Percentiles rank a stretch among this genome's conserved stretches.
Evolutionary conservation across 2,797 vertebrate species (phyloP).

Genomic region (Picus viridis): DNA sequence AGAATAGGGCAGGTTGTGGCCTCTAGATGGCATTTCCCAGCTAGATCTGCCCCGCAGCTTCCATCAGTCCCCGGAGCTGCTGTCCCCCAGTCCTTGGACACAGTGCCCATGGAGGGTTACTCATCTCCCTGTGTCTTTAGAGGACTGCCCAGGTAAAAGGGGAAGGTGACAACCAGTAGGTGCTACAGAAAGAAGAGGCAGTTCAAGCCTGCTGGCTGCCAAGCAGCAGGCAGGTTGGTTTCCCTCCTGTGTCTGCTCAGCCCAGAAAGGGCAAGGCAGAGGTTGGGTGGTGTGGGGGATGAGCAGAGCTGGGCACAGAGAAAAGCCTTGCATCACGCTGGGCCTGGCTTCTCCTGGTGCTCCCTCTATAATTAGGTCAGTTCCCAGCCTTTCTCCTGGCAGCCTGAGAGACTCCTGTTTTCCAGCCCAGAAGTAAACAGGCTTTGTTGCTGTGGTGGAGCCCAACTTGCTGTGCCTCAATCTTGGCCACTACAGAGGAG

Average conservation of each 20-base stretch:
- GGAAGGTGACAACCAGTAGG: background rate
- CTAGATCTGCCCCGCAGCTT: background rate
- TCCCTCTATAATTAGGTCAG: slow-evolving; percentile 8
- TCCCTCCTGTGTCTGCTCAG: background rate
- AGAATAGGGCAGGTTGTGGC: background rate
- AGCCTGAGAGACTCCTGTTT: background rate
- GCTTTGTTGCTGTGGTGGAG: background rate
- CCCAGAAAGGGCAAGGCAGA: background rate
- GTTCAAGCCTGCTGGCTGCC: background rate
- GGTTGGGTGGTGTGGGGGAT: background rate
- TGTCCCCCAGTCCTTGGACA: background rate
- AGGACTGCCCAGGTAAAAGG: background rate
- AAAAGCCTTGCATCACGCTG: background rate
- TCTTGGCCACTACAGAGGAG: background rate
- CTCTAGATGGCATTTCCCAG: slow-evolving; percentile 29
- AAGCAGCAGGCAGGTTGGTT: background rate
- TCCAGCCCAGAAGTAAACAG: background rate
- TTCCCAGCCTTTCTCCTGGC: background rate
- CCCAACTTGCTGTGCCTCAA: background rate
- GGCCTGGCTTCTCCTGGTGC: background rate
- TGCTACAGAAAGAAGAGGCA: background rate
- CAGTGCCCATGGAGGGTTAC: background rate
- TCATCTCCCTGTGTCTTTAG: background rate
- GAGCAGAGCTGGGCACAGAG: background rate
- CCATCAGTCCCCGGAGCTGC: accelerated